A percentile compares a stretch with the other conserved stretches of the same genome.
Conservation (phyloP, 2,888 invertebrate species). For the Yponomeuta cagnagella region DNA sequence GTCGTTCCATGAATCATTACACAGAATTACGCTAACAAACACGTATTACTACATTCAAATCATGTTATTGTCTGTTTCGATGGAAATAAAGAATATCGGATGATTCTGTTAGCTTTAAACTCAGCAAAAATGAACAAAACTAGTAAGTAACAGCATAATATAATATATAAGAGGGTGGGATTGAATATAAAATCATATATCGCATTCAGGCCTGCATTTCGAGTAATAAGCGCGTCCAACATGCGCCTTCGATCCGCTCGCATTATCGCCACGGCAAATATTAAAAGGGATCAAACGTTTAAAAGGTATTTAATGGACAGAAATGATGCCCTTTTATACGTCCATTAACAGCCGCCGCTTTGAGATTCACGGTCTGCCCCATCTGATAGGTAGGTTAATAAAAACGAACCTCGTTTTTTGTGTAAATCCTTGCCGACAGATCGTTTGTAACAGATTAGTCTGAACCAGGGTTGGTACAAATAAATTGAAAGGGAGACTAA, state of each 20-base stretch:
- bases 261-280: conserved; percentile 62
- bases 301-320: conserved; percentile 74
- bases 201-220: not conserved
- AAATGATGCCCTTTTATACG: conserved; percentile 68
- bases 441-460: conserved; percentile 55
- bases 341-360: conserved; percentile 70
- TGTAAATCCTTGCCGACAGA: conserved; percentile 28
- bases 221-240: not conserved
- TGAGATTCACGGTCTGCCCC: conserved; percentile 58
- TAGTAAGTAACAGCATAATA: not conserved
- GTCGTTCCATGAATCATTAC: not conserved
- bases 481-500: not conserved
- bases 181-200: not conserved
- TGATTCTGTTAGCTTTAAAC: not conserved
- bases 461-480: not conserved
- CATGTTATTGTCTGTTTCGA: not conserved
- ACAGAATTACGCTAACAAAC: not conserved
- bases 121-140: not conserved
- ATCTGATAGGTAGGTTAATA: conserved; percentile 53
- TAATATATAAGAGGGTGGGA: not conserved
- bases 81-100: not conserved
- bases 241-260: conserved; percentile 47
- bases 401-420: conserved; percentile 32
- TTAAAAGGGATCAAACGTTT: conserved; percentile 74
- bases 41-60: not conserved